Percentiles rank a stretch among this genome's conserved stretches.
Evolutionary conservation across 1,140 invertebrate species (phyloP).

Genomic region (Gyrodactylus bullatarudis): DNA sequence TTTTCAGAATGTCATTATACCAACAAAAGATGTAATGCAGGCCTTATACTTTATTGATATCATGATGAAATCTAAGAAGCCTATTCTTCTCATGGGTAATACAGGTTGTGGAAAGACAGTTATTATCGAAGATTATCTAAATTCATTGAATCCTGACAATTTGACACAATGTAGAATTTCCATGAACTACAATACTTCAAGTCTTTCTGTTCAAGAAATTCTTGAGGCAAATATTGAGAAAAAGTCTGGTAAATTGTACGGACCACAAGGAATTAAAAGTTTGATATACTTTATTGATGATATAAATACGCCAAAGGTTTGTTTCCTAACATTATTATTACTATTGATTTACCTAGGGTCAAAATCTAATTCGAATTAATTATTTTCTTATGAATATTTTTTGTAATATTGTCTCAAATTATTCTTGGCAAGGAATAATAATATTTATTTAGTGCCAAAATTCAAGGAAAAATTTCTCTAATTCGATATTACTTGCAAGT

Average conservation of each 20-base stretch:
- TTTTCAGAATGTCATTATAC: slow-evolving; percentile 36
- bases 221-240: slow-evolving; percentile 78
- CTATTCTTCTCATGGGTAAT: slow-evolving; percentile 63
- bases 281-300: slow-evolving; percentile 87
- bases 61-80: slow-evolving; percentile 46
- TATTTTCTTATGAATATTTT: no score
- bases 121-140: slow-evolving; percentile 42
- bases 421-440: no score
- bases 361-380: not conserved
- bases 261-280: slow-evolving; percentile 61
- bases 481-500: no score
- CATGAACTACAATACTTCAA: slow-evolving; percentile 81
- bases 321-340: not conserved
- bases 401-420: no score
- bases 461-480: no score
- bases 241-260: slow-evolving; percentile 72
- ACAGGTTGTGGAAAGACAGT: slow-evolving; percentile 29
- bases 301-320: slow-evolving; percentile 80
- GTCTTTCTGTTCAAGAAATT: slow-evolving; percentile 71
- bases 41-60: slow-evolving; percentile 56
- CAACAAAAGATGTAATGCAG: slow-evolving; percentile 59
- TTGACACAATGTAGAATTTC: slow-evolving; percentile 58
- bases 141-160: slow-evolving; percentile 37
- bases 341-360: not conserved
- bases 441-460: no score